A percentile compares a stretch with the other conserved stretches of the same genome.
Evolutionary conservation across 2,797 vertebrate genomes (phyloP).

Genomic region (Vireo griseus): DNA sequence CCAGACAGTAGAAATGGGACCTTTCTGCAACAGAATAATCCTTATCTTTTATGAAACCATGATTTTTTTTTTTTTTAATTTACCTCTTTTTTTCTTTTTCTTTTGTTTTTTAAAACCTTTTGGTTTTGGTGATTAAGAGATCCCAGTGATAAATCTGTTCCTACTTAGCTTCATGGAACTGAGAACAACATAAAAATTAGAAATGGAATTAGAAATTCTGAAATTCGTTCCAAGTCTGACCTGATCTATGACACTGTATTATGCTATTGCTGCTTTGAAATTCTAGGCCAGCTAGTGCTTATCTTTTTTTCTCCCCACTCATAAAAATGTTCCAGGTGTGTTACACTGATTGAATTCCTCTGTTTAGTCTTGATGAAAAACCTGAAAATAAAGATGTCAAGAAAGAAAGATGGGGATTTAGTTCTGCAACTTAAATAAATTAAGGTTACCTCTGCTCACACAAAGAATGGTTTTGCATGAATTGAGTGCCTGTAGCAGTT

Average conservation of each 20-base stretch:
- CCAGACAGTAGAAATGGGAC: neutral
- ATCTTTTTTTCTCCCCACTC: neutral
- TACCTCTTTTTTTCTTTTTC: neutral
- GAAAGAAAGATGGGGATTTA: constrained; percentile 29
- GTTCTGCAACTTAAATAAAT: neutral
- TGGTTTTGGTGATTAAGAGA: neutral
- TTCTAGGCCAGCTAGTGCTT: neutral
- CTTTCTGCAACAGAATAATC: neutral
- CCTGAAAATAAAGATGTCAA: constrained; percentile 23
- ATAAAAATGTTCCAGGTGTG: neutral
- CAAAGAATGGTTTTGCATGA: neutral
- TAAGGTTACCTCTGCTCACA: neutral
- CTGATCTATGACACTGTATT: neutral
- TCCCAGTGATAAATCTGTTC: neutral
- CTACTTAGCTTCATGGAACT: neutral
- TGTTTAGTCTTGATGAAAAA: constrained; percentile 22
- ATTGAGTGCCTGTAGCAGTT: neutral
- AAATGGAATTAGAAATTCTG: neutral
- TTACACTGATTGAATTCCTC: neutral
- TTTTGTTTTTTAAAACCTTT: neutral
- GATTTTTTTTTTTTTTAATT: neutral
- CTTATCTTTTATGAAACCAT: neutral
- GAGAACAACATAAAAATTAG: neutral
- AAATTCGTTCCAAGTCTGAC: neutral
- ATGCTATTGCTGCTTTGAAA: neutral